phyloP scores from a whole-genome alignment of 2,113 vertebrate species.

The Gymnorhina tibicen region DNA sequence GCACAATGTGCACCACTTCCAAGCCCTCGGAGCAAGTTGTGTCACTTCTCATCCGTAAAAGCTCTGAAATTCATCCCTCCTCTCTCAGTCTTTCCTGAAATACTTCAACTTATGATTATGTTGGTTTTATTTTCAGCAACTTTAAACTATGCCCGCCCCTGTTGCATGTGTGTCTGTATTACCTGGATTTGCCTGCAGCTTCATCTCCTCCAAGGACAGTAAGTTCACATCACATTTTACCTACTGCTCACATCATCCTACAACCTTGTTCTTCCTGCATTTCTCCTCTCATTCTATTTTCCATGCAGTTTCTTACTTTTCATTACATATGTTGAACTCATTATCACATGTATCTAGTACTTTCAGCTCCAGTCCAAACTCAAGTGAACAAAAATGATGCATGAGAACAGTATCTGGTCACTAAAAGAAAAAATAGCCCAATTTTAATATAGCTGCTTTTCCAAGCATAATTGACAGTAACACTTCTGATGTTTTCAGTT shows the following conservation, averaged over 20 bases:
- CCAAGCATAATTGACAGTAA: background rate
- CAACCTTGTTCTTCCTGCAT: background rate
- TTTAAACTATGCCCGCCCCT: background rate
- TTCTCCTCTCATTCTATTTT: background rate
- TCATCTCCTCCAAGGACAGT: background rate
- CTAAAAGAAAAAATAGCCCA: background rate
- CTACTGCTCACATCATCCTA: background rate
- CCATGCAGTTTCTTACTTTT: background rate
- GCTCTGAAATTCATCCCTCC: background rate
- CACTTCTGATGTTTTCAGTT: background rate
- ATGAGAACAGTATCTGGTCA: background rate
- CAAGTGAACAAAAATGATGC: background rate
- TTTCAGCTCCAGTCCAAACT: background rate
- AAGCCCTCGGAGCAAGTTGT: background rate
- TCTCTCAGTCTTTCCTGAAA: background rate
- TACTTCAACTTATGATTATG: background rate
- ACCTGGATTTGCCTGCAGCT: background rate
- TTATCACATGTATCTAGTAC: background rate
- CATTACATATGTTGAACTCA: background rate
- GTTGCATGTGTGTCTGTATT: fast-evolving
- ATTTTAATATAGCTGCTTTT: background rate
- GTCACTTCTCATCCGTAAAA: background rate
- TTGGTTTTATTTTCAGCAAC: background rate
- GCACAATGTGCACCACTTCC: background rate
- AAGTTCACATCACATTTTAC: background rate